Base-by-base conservation (phyloP, 2,888 invertebrate genomes). In the Drosophila setosimentum region DNA sequence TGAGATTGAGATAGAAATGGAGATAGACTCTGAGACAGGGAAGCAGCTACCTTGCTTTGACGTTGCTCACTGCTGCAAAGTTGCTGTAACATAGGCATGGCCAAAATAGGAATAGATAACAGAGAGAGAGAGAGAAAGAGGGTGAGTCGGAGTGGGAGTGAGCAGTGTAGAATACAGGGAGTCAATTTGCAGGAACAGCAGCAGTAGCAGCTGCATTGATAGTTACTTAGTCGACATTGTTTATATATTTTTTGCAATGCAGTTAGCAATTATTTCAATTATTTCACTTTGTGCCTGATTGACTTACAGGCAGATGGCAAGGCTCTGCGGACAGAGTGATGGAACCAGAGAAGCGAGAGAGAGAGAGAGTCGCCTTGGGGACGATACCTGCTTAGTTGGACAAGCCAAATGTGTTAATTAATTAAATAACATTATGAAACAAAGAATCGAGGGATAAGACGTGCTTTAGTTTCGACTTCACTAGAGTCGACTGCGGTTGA, bases 201-300 rank as follows among this genome's bases (percentile, higher is more conserved):
- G 35, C 35, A 50, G 11, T 51, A 24, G 30, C 37, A 50, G 16
- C 37, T 42, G 40, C 42, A 59, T 51, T 50, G 64, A 24, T 51
- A 63, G 54, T 58, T 49, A 61, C 29, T 51, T 21, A 51, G 68
- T 27, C 54, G 51, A 49, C 80, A 71, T 67, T 82, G 83, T 79
- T 79, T 76, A 73, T 73, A 75, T 48, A 76, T 18, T 70, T 68
- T 72, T 68, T 69, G 69, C 86, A 76, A 85, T 76, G 76, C 86
- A 71, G 67, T 48, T 67, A 64, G 73, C 80, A 82, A 85, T 82
- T 82, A 82, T 73, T 82, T 85, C 80, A 82, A 82, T 85, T 82
- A 82, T 73, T 71, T 85, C 64, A 67, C 76, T 83, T 73, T 80
- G 62, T 67, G 80, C 68, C 80, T 76, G 72, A 80, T 80, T 80